Evolutionary conservation across 1,140 invertebrate genomes (phyloP), one percentile per base, ranked within the genome.

Genomic region (Drosophila pruinosa): DNA sequence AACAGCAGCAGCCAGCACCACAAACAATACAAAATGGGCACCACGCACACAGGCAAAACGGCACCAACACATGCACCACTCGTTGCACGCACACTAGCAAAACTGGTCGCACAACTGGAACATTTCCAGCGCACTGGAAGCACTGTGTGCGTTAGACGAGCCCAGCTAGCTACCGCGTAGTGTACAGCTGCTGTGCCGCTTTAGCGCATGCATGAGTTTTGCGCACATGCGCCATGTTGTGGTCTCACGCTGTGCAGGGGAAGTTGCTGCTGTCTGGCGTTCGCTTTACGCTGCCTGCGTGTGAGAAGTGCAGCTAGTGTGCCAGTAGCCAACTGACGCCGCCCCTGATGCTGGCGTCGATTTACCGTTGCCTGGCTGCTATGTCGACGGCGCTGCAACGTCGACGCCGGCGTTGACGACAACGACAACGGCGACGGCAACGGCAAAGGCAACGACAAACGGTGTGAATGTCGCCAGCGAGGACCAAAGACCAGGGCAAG

Each of bases 161-260:
- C 19, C 0, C 43, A 14, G 34, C 81, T 72, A 64, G 57, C 43
- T 8, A 1, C 0, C 7, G n/a, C 1, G 5, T 5, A 12, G 15
- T 4, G 1, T 4, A 41, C 8, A 28, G 57, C 54, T 34, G 82
- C 65, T 45, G 65, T 59, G 47, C 50, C 24, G 47, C 50, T 72
- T 70, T 47, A 22, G 34, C 67, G 1, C 39, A 24, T 4, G 4
- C 12, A 19, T 12, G 22, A 10, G 6, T 15, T n/a, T n/a, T n/a
- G n/a, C 36, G 65, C 73, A 62, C 81, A 86, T 86, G 81, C 81
- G 81, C 81, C 81, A 86, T 86, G 52, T 86, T 85, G 77, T 6
- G 61, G 0, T 21, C 14, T 3, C 21, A 22, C 45, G 45, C 52
- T 52, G 47, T 12, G 65, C 26, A 77, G 81, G 77, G 81, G 80